Evolutionary conservation across 2,888 invertebrate species (phyloP).

Genomic region (Lepetodrilus schrolli): DNA sequence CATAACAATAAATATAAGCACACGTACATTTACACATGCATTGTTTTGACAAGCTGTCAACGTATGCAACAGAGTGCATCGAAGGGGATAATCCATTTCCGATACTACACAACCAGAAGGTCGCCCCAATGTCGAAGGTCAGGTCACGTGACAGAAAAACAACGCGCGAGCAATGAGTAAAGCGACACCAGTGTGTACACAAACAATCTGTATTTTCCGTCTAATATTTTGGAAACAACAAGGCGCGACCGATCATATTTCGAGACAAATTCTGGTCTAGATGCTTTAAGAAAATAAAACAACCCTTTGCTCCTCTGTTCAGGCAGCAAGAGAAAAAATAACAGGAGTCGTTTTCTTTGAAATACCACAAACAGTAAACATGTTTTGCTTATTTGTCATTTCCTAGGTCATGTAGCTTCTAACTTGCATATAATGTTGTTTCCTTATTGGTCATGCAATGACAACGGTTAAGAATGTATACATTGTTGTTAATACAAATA

Average conservation of each 20-base stretch:
- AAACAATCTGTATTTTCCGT: neutral
- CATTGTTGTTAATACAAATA: too few relatives aligned
- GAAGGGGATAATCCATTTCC: too few relatives aligned
- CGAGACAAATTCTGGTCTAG: neutral
- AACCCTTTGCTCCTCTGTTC: neutral
- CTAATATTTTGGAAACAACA: neutral
- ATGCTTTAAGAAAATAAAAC: constrained; percentile 1
- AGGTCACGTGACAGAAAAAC: neutral
- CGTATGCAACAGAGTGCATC: too few relatives aligned
- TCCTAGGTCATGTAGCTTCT: too few relatives aligned
- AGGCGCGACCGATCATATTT: neutral
- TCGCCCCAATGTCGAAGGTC: neutral
- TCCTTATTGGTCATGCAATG: too few relatives aligned
- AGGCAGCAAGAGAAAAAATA: neutral
- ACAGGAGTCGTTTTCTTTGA: neutral
- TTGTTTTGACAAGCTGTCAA: too few relatives aligned
- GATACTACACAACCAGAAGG: neutral
- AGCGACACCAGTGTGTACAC: neutral
- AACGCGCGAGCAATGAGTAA: neutral
- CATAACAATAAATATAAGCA: too few relatives aligned
- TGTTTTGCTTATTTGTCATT: constrained; percentile 9
- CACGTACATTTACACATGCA: too few relatives aligned
- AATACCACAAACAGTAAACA: constrained; percentile 3
- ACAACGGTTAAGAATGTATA: too few relatives aligned
- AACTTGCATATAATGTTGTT: too few relatives aligned